These are phyloP conservation scores for Brachionus rotundiformis DNA, from an alignment of 1,140 invertebrate genomes.

Conservation along the genomic window DNA sequence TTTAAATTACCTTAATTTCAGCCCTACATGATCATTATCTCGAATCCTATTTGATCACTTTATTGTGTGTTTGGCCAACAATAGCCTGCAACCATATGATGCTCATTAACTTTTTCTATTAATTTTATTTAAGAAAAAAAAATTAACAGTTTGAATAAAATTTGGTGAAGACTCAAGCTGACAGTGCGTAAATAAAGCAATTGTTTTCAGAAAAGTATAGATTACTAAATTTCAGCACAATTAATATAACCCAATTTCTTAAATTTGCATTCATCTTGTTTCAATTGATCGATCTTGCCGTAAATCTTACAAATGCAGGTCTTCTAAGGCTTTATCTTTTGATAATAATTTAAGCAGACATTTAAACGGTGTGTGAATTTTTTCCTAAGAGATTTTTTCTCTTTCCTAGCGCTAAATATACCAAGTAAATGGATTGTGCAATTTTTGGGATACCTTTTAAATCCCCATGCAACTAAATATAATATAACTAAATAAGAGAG, in stretches of 20 bases:
- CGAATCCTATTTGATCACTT: constrained; percentile 7
- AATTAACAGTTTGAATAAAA: constrained; percentile 42
- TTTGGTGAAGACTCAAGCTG: constrained; percentile 27
- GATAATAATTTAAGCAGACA: constrained; percentile 35
- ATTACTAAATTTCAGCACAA: constrained; percentile 27
- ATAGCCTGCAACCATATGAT: constrained; percentile 13
- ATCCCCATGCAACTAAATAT: background rate
- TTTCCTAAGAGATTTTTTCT: background rate
- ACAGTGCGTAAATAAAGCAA: background rate
- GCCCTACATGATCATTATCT: constrained; percentile 23
- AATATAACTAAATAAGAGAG: no score
- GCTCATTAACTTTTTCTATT: constrained; percentile 33
- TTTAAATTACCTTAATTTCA: constrained; percentile 27
- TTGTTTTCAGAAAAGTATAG: constrained; percentile 12
- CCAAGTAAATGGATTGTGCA: background rate
- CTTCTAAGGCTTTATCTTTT: constrained; percentile 28
- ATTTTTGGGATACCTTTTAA: background rate
- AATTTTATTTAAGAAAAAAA: background rate
- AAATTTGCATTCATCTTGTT: constrained; percentile 21
- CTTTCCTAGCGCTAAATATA: background rate
- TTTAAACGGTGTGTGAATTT: background rate
- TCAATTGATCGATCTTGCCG: constrained; percentile 11
- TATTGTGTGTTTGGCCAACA: background rate
- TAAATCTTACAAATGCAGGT: background rate
- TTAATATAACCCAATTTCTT: constrained; percentile 30